phyloP scores from a whole-genome alignment of 2,888 invertebrate genomes.

The Drosophila austrosaltans region DNA sequence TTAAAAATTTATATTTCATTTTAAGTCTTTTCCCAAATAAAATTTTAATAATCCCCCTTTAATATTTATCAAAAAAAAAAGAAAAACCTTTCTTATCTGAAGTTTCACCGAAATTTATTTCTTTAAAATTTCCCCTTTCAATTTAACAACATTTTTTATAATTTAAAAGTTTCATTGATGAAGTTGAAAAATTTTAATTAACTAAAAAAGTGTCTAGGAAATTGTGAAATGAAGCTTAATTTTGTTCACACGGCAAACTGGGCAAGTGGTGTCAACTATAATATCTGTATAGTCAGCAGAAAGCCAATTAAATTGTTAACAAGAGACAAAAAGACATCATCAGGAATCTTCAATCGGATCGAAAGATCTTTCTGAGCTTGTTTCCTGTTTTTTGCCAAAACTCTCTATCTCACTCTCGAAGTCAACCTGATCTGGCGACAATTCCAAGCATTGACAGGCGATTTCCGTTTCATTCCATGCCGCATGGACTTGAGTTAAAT shows the following conservation, averaged over 20 bases:
- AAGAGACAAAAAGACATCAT: conserved; percentile 41
- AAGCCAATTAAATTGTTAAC: conserved; percentile 54
- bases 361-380: conserved; percentile 39
- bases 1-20: no score
- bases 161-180: not conserved
- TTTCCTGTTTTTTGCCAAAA: conserved; percentile 45
- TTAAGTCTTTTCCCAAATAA: not conserved
- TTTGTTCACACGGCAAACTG: conserved; percentile 3
- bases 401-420: conserved; percentile 9
- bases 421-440: conserved; percentile 47
- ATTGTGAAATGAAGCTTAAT: conserved; percentile 7
- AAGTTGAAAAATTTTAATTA: conserved; percentile 61
- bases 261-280: not conserved
- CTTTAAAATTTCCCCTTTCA: no score
- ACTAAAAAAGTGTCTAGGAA: conserved; percentile 1
- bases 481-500: conserved; percentile 1
- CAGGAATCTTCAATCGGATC: conserved; percentile 47
- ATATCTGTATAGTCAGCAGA: conserved; percentile 1
- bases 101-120: no score
- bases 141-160: no score
- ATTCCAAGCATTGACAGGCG: conserved; percentile 67
- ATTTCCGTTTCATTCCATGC: conserved; percentile 57
- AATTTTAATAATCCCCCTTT: no score
- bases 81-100: no score
- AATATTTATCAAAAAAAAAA: no score